Conservation (phyloP, 1,140 invertebrate species). For the Oscheius sp. region DNA sequence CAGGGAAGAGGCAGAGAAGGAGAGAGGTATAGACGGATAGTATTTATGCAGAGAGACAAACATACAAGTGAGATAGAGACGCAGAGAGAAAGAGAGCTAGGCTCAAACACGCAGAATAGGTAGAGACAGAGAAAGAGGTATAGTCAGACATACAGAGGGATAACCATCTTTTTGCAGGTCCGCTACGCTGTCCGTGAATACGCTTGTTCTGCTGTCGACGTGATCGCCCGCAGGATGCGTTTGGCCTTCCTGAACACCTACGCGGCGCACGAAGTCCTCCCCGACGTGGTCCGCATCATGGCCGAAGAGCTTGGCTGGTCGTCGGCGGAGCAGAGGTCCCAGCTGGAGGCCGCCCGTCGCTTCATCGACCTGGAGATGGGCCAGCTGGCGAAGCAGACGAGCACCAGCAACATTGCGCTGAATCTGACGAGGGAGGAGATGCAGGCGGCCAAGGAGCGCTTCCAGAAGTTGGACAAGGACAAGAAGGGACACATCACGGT, state of each 20-base stretch:
- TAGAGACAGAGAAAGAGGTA: no score
- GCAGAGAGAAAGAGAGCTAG: no score
- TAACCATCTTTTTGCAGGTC: constrained; percentile 65
- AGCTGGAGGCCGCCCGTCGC: constrained; percentile 75
- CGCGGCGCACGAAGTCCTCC: constrained; percentile 90
- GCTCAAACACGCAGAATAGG: no score
- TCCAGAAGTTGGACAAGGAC: constrained; percentile 89
- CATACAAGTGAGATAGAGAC: no score
- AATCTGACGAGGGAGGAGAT: constrained; percentile 92
- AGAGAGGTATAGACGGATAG: no score
- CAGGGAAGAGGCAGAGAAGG: no score
- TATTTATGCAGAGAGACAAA: no score
- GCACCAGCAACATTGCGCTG: constrained; percentile 80
- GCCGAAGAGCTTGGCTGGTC: constrained; percentile 90
- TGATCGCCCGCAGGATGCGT: constrained; percentile 86
- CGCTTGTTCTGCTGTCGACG: constrained; percentile 90
- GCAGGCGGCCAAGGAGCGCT: constrained; percentile 85
- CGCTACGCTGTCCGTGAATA: constrained; percentile 90
- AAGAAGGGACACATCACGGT: constrained; percentile 96
- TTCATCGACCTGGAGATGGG: constrained; percentile 94
- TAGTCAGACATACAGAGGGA: no score
- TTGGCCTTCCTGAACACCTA: constrained; percentile 90
- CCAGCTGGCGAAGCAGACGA: constrained; percentile 82
- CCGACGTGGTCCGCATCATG: constrained; percentile 86
- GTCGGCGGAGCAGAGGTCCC: constrained; percentile 75